Conservation (phyloP, 2,797 vertebrate genomes). For the Amblyopsis hoosieri region DNA sequence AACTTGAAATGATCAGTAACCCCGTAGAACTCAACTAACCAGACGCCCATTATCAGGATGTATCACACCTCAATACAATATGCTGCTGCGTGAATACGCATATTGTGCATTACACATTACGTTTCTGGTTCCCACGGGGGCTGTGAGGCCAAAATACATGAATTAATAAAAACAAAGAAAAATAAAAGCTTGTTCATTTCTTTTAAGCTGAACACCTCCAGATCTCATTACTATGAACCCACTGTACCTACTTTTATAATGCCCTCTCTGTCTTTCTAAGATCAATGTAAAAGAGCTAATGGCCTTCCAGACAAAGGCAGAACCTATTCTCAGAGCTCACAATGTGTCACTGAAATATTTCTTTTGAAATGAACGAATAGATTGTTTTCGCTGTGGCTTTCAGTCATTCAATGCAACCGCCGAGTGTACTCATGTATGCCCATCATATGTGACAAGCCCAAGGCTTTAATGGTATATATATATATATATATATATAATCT, state of each 20-base stretch:
- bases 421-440: not conserved
- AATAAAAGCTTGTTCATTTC: too few relatives aligned
- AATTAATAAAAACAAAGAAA: too few relatives aligned
- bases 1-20: too few relatives aligned
- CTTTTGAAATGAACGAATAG: slow-evolving; percentile 34
- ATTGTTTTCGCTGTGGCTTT: slow-evolving; percentile 17
- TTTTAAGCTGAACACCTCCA: slow-evolving; percentile 37
- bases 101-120: too few relatives aligned
- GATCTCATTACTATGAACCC: slow-evolving; percentile 45
- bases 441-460: slow-evolving; percentile 2
- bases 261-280: slow-evolving; percentile 34
- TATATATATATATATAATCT: too few relatives aligned
- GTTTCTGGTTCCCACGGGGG: too few relatives aligned
- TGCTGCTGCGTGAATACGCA: too few relatives aligned
- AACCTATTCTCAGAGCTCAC: not conserved
- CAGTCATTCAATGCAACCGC: not conserved
- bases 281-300: slow-evolving; percentile 43
- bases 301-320: slow-evolving; percentile 22
- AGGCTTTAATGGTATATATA: slow-evolving; percentile 1
- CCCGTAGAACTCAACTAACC: too few relatives aligned
- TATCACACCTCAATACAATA: too few relatives aligned
- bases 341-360: slow-evolving; percentile 33
- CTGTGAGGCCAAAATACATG: too few relatives aligned
- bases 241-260: slow-evolving; percentile 41
- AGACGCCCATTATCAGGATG: too few relatives aligned